These are phyloP conservation scores for Pseudococcus jackbeardsleyi DNA, from an alignment of 2,888 invertebrate species.

Conservation along the genomic window DNA sequence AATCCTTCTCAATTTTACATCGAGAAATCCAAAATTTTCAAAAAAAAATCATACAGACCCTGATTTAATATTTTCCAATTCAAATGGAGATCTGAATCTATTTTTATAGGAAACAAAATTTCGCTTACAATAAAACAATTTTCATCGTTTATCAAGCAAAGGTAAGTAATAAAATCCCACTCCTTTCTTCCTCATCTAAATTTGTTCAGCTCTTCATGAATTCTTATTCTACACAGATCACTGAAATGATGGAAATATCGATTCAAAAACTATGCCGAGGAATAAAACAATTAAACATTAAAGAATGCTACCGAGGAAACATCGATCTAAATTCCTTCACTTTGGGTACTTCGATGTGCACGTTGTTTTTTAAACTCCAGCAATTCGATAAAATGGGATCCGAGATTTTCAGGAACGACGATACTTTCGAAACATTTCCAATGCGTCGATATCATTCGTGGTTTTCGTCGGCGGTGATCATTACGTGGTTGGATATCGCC, in stretches of 20 bases:
- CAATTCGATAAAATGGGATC: conserved; percentile 83
- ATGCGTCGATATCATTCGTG: conserved; percentile 84
- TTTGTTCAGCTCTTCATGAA: not conserved
- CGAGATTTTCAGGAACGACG: conserved; percentile 63
- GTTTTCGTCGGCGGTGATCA: conserved; percentile 89
- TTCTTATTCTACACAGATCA: not conserved
- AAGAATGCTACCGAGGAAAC: conserved; percentile 70
- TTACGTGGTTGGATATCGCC: conserved; percentile 94
- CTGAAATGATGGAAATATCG: not conserved
- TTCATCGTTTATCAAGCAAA: conserved; percentile 79
- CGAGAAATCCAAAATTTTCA: no score
- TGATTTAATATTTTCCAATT: no score
- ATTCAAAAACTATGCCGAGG: not conserved
- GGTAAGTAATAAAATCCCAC: not conserved
- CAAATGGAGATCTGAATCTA: no score
- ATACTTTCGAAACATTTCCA: conserved; percentile 69
- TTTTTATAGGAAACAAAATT: conserved; percentile 76
- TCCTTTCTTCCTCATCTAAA: not conserved
- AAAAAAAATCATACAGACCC: no score
- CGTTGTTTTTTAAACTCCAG: conserved; percentile 90
- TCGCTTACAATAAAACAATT: conserved; percentile 80
- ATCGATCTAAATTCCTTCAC: conserved; percentile 78
- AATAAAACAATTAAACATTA: not conserved
- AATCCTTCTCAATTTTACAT: no score
- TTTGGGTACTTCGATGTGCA: conserved; percentile 90